Percentiles rank a stretch among this genome's conserved stretches.
These are phyloP conservation scores for Euphydryas editha DNA, from an alignment of 2,888 invertebrate genomes.

Conservation along the genomic window DNA sequence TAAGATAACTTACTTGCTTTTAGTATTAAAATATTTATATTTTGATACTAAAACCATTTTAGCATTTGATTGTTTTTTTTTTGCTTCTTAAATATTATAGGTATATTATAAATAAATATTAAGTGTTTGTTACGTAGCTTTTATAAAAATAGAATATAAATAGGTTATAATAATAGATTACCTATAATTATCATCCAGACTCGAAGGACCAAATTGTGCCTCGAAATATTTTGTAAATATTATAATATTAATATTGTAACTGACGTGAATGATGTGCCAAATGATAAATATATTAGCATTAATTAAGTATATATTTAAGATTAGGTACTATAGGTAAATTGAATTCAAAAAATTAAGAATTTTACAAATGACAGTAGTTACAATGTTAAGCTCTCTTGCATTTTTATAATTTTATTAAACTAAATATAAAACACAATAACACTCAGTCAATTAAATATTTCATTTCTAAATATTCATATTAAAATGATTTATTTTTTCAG, in stretches of 20 bases:
- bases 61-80: constrained; percentile 20
- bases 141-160: not conserved
- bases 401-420: not conserved
- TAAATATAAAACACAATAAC: not conserved
- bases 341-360: not conserved
- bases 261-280: constrained; percentile 68
- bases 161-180: too few species aligned
- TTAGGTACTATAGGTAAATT: not conserved
- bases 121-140: constrained; percentile 4
- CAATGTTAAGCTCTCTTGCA: not conserved
- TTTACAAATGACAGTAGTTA: not conserved
- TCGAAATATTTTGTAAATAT: constrained; percentile 47
- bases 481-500: constrained; percentile 23
- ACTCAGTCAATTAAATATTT: not conserved
- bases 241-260: constrained; percentile 28
- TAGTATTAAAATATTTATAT: constrained; percentile 20
- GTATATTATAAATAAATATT: constrained; percentile 1
- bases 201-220: constrained; percentile 2
- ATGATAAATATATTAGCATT: constrained; percentile 32
- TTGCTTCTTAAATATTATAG: constrained; percentile 3
- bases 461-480: not conserved
- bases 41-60: constrained; percentile 18
- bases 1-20: constrained; percentile 27
- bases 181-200: not conserved
- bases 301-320: constrained; percentile 2